phyloP scores from a whole-genome alignment of 1,140 invertebrate species.

The Andrena cerasifolii region DNA sequence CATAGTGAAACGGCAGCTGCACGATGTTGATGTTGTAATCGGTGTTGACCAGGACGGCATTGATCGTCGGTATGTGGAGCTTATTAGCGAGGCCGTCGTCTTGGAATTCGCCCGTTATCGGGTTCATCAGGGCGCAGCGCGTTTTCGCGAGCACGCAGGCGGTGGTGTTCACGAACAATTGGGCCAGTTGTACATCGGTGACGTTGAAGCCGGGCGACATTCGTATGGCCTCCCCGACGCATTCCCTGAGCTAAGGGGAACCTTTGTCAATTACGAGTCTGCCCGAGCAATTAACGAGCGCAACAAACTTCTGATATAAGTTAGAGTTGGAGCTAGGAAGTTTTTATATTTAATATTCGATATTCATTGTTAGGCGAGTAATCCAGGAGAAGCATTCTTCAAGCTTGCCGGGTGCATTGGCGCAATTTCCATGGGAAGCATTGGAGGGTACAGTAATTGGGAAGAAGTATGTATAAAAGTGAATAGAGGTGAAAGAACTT shows the following conservation, averaged over 20 bases:
- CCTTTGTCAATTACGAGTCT: neutral
- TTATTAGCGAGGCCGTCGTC: slow-evolving; percentile 64
- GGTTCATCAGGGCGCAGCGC: slow-evolving; percentile 70
- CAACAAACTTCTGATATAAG: neutral
- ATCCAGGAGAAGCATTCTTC: too few species aligned
- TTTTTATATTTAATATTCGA: too few species aligned
- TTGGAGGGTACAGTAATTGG: too few species aligned
- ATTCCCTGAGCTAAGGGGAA: slow-evolving; percentile 66
- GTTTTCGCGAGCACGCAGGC: slow-evolving; percentile 76
- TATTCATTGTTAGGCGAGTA: too few species aligned
- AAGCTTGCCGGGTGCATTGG: too few species aligned
- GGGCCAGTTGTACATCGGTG: slow-evolving; percentile 62
- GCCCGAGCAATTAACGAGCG: neutral
- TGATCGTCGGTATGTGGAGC: slow-evolving; percentile 64
- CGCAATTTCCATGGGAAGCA: too few species aligned
- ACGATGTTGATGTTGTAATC: slow-evolving; percentile 76
- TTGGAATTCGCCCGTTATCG: slow-evolving; percentile 72
- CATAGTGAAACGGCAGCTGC: slow-evolving; percentile 69
- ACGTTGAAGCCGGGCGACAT: slow-evolving; percentile 60
- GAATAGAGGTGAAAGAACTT: slow-evolving; percentile 22
- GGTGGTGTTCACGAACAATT: slow-evolving; percentile 74
- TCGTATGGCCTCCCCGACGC: slow-evolving; percentile 66
- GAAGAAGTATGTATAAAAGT: too few species aligned
- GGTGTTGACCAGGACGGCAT: slow-evolving; percentile 74
- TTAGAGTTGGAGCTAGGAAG: too few species aligned